Base-by-base conservation (phyloP, 2,113 vertebrate genomes). In the Pachycephala philippinensis region DNA sequence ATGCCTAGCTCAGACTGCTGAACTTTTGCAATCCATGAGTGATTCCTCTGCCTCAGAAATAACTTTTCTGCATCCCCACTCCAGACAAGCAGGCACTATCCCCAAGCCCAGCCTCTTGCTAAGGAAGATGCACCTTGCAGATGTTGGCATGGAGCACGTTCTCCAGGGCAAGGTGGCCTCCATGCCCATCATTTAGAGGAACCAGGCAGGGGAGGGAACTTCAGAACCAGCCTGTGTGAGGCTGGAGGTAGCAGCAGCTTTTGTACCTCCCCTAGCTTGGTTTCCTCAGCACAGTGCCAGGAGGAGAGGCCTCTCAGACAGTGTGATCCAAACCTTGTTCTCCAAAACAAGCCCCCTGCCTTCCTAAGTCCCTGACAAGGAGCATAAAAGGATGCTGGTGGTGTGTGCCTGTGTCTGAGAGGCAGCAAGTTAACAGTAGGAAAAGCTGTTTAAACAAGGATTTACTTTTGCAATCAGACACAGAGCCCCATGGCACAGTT, bases 181-280 rank as follows among this genome's bases (percentile, higher is more conserved):
- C 39, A 3, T 54, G 31, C 20, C 19, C 28, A 15, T n/a, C 8
- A 9, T 30, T 81, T 56, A 42, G 33, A 39, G 15, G 28, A 84
- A 65, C 5, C 8, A 44, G 49, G 27, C 9, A 12, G 13, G 12
- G 14, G 8, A 75, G 24, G 27, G 74, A 81, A 49, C 26, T 69
- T 18, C 11, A 47, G 45, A 50, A n/a, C 30, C 15, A 63, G 68
- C 9, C 20, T 15, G 21, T 5, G 1, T 17, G 33, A 54, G 39
- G 33, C 68, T 83, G 59, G 15, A 69, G 37, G 26, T 4, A 82
- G 54, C 70, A 90, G 39, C n/a, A 92, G 11, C 33, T 84, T 84
- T 54, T 0, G 0, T 42, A 21, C 9, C 14, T 69, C 45, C 2
- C 1, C n/a, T 72, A 52, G 30, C 50, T 47, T 35, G 31, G 22